A percentile compares a stretch with the other conserved stretches of the same genome.
Evolutionary conservation across 2,113 vertebrate genomes (phyloP).

Genomic region (Ctenodactylus gundi): DNA sequence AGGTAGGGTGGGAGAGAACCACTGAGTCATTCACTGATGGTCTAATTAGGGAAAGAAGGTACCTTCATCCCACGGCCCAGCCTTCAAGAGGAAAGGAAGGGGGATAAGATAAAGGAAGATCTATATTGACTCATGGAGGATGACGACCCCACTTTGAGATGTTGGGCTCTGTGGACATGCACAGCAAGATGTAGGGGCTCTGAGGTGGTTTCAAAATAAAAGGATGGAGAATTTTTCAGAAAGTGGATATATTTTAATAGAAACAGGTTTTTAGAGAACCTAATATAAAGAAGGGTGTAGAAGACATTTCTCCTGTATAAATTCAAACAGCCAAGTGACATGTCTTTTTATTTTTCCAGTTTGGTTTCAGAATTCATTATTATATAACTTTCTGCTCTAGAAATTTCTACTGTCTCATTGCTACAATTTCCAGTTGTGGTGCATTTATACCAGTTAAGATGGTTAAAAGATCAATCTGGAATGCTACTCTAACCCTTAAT

Average conservation of each 20-base stretch:
- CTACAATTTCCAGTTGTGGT: neutral
- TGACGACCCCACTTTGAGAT: rapidly evolving
- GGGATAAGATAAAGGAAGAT: neutral
- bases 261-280: neutral
- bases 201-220: neutral
- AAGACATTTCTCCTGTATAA: neutral
- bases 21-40: conserved; percentile 46
- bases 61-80: neutral
- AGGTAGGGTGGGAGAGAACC: conserved; percentile 41
- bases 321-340: neutral
- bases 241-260: neutral
- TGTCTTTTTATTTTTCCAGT: neutral
- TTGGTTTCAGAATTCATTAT: conserved; percentile 24
- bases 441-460: neutral
- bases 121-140: neutral
- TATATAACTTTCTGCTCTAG: neutral
- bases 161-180: neutral
- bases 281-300: neutral
- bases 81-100: neutral
- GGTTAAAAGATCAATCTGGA: neutral
- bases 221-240: neutral
- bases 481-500: neutral
- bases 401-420: neutral
- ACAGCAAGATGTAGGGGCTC: neutral
- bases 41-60: conserved; percentile 32